These are phyloP conservation scores for Eulimnadia texana DNA, from an alignment of 1,140 invertebrate genomes.

Conservation along the genomic window DNA sequence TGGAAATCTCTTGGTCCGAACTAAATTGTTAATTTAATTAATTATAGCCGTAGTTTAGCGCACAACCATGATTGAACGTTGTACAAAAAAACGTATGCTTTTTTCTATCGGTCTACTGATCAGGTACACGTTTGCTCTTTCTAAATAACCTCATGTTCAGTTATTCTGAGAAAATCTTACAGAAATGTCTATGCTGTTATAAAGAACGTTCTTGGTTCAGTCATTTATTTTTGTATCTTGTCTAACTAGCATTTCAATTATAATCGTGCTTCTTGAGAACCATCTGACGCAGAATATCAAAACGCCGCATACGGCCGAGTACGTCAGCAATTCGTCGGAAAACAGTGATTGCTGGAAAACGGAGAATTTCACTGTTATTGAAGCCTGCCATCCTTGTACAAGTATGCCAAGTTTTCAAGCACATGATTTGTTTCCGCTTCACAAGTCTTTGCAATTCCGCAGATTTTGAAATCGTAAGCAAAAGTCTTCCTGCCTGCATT, in stretches of 20 bases:
- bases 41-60: background rate
- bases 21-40: background rate
- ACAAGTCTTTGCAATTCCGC: background rate
- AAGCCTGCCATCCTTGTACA: slow-evolving; percentile 48
- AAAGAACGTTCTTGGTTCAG: too few relatives aligned
- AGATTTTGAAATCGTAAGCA: slow-evolving; percentile 54
- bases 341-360: slow-evolving; percentile 22
- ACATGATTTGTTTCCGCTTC: slow-evolving; percentile 15
- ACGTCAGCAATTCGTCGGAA: background rate
- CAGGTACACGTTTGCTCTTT: slow-evolving; percentile 1
- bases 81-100: slow-evolving; percentile 15
- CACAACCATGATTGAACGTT: slow-evolving; percentile 13
- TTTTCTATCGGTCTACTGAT: slow-evolving; percentile 12
- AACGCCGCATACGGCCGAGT: slow-evolving; percentile 6
- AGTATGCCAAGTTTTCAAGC: slow-evolving; percentile 29
- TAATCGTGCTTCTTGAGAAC: slow-evolving; percentile 10
- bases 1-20: too few relatives aligned
- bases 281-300: slow-evolving; percentile 7
- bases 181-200: too few relatives aligned
- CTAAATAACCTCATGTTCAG: background rate
- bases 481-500: slow-evolving; percentile 49
- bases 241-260: slow-evolving; percentile 5
- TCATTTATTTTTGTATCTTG: background rate
- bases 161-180: background rate
- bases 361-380: slow-evolving; percentile 20